Conservation (phyloP, 2,113 vertebrate species). For the Bubo blakistoni region DNA sequence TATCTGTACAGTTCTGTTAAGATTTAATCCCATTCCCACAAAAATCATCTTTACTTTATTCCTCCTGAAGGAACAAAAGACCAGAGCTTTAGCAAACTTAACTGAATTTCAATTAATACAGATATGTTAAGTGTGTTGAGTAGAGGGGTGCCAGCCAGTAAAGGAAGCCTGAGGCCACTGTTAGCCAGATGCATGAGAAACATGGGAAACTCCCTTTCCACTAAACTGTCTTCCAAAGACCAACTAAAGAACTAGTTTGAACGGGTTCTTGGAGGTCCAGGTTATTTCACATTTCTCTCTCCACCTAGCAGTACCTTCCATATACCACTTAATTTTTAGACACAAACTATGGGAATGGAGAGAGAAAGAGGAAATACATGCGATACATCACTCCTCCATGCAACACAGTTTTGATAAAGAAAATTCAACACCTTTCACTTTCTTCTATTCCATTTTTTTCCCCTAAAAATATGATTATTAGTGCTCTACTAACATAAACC, state of each 20-base stretch:
- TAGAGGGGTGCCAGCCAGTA: not conserved
- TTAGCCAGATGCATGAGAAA: slow-evolving; percentile 10
- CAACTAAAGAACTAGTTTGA: slow-evolving; percentile 18
- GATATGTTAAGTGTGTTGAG: not conserved
- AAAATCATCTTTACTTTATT: not conserved
- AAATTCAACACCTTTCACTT: not conserved
- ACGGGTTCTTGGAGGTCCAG: not conserved
- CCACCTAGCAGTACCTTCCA: not conserved
- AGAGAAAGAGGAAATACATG: not conserved
- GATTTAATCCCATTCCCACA: not conserved
- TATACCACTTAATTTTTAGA: not conserved
- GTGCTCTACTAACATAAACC: not conserved
- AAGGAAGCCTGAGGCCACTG: slow-evolving; percentile 23
- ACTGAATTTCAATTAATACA: not conserved
- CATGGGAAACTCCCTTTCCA: slow-evolving; percentile 41
- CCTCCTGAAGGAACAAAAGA: not conserved
- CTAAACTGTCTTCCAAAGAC: not conserved
- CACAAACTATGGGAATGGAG: not conserved
- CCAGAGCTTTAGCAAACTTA: not conserved
- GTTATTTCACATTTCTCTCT: not conserved
- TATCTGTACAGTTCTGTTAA: not conserved
- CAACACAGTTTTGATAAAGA: not conserved
- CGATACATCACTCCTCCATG: not conserved
- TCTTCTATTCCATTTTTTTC: not conserved
- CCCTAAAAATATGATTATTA: not conserved